A percentile compares a stretch with the other conserved stretches of the same genome.
These are phyloP conservation scores for Mycalesis mineus DNA, from an alignment of 2,888 invertebrate genomes.

Conservation along the genomic window DNA sequence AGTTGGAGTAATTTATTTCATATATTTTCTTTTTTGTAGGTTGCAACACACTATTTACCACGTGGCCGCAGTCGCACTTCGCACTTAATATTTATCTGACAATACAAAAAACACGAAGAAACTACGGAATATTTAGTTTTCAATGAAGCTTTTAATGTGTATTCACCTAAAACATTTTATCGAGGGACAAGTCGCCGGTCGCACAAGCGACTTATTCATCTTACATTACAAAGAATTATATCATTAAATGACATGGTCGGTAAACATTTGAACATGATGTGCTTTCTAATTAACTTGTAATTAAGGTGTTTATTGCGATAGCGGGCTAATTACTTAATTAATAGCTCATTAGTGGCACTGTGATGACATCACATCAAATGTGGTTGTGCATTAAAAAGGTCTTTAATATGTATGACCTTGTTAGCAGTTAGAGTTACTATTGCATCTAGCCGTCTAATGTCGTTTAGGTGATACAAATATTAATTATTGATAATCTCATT, in stretches of 20 bases:
- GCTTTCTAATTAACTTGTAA: constrained; percentile 37
- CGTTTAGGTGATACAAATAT: background rate
- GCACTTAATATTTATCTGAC: too few species aligned
- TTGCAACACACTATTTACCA: too few species aligned
- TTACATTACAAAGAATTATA: constrained; percentile 7
- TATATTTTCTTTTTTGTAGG: too few species aligned
- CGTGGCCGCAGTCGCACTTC: too few species aligned
- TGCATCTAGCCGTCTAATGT: background rate
- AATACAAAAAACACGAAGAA: too few species aligned
- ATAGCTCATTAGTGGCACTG: constrained; percentile 55
- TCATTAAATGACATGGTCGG: constrained; percentile 15
- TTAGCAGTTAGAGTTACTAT: background rate
- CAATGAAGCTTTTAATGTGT: too few species aligned
- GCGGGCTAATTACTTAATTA: constrained; percentile 55
- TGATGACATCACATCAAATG: constrained; percentile 28
- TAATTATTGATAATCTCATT: background rate
- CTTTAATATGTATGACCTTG: constrained; percentile 26
- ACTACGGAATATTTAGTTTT: too few species aligned
- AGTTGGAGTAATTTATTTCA: too few species aligned
- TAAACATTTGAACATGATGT: constrained; percentile 25
- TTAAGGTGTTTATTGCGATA: constrained; percentile 49
- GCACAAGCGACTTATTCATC: background rate
- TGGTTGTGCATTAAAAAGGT: constrained; percentile 22
- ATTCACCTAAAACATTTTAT: background rate
- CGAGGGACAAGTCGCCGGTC: background rate